Evolutionary conservation across 2,888 invertebrate genomes (phyloP), one percentile per base, ranked within the genome.

Genomic region (Limnephilus rhombicus): DNA sequence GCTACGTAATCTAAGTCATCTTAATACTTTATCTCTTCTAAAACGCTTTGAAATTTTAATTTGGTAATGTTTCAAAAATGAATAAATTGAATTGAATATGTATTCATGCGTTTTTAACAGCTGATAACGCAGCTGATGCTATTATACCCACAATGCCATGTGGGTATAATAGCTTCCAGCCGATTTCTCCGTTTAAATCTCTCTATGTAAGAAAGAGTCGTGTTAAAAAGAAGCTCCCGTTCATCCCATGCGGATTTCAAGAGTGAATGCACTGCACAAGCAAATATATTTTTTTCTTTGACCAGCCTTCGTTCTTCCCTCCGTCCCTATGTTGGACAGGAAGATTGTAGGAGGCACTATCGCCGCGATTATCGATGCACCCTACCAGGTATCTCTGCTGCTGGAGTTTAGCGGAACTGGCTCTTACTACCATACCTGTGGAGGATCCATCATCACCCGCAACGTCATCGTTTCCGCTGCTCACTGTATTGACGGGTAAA

Each of bases 381-480:
- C 96, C 11, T 96, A 96, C 94, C 96, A 96, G 93, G 96, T 95
- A 1, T 94, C 95, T 29, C 92, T 96, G 85, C 94, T 93, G 80
- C 11, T 90, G 41, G 85, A 91, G 85, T 94, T 94, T 0, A 11
- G 93, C 0, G 92, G 94, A 1, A 95, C 95, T 15, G 96, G 95
- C 95, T 93, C 94, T 3, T 91, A 29, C 89, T 85, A 80, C 53
- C 96, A 96, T 92, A 94, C 94, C 2, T 96, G 96, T 94, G 96
- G 96, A 49, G 96, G 95, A 4, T 94, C 95, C 24, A 94, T 96
- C 68, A 94, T 96, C 68, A 94, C 94, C 12, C 90, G 94, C 4
- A 94, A 94, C 89, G 94, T 95, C 4, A 92, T 95, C 24, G 94
- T 96, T 29, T 95, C 96, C 80, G 96, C 96, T 88, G 96, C 95